phyloP scores from a whole-genome alignment of 2,797 vertebrate species.

The Arnoldichthys spilopterus region DNA sequence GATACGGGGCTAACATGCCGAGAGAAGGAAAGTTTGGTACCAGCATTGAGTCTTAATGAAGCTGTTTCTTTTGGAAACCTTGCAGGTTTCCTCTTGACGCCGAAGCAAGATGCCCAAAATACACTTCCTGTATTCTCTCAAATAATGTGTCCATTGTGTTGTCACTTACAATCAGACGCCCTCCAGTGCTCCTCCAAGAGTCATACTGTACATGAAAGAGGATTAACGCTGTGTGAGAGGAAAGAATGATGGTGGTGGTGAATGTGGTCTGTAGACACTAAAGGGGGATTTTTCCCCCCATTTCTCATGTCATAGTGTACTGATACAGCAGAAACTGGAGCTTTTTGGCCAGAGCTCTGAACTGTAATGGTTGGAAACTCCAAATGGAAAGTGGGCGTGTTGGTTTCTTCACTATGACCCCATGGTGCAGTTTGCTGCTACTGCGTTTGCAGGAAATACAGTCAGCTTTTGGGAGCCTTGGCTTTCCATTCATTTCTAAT shows the following conservation, averaged over 20 bases:
- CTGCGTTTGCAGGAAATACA: neutral
- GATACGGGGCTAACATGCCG: neutral
- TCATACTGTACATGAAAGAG: slow-evolving; percentile 44
- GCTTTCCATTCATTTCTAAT: neutral
- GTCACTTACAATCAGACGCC: slow-evolving; percentile 18
- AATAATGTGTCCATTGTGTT: slow-evolving; percentile 6
- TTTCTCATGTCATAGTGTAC: slow-evolving; percentile 19
- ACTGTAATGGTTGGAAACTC: slow-evolving; percentile 6
- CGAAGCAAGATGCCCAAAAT: slow-evolving; percentile 5
- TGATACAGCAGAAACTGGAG: slow-evolving; percentile 38
- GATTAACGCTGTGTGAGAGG: slow-evolving; percentile 56
- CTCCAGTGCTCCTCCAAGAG: slow-evolving; percentile 30
- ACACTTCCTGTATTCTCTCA: neutral
- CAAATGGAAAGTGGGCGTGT: slow-evolving; percentile 13
- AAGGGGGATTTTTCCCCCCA: slow-evolving; percentile 20
- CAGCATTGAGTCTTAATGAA: neutral
- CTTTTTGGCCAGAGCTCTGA: slow-evolving; percentile 9
- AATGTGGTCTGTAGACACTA: slow-evolving; percentile 49
- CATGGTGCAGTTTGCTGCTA: neutral
- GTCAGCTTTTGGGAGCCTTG: neutral
- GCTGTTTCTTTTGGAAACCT: slow-evolving; percentile 2
- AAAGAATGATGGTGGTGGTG: slow-evolving; percentile 42
- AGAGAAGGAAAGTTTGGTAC: neutral
- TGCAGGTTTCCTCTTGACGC: slow-evolving; percentile 2
- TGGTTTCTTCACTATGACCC: slow-evolving; percentile 2